Evolutionary conservation across 2,888 invertebrate species (phyloP).

Genomic region (Allygus modestus): DNA sequence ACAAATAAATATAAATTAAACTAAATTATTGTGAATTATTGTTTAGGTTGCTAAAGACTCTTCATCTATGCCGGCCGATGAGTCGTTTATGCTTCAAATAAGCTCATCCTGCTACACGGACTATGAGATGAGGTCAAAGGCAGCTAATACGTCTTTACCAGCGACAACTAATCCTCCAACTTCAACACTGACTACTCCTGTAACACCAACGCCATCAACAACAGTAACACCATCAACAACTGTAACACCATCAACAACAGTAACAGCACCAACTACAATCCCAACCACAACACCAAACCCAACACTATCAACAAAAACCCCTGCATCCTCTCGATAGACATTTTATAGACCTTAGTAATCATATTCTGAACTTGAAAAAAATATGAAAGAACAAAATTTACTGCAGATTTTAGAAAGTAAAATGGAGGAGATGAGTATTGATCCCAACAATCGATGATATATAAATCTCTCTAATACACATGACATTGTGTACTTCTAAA

Average conservation of each 20-base stretch:
- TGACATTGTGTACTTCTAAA: too few relatives aligned
- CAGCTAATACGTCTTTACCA: neutral
- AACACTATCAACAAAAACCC: neutral
- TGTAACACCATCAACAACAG: neutral
- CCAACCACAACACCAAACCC: neutral
- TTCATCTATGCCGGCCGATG: neutral
- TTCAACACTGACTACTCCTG: neutral
- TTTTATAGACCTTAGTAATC: too few relatives aligned
- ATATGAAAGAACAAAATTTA: too few relatives aligned
- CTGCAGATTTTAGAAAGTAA: too few relatives aligned
- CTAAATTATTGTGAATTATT: too few relatives aligned
- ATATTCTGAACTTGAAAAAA: too few relatives aligned
- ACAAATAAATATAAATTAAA: too few relatives aligned
- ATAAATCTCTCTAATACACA: too few relatives aligned
- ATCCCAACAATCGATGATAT: too few relatives aligned
- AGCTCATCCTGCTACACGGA: slow-evolving; percentile 16
- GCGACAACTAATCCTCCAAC: neutral
- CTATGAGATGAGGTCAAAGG: neutral
- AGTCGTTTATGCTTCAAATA: neutral
- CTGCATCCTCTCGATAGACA: too few relatives aligned
- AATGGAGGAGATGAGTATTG: too few relatives aligned
- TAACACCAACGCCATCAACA: neutral
- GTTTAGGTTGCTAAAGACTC: slow-evolving; percentile 2
- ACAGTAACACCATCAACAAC: neutral
- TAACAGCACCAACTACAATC: neutral